Base-by-base conservation (phyloP, 2,113 vertebrate genomes). In the Arothron firmamentum region DNA sequence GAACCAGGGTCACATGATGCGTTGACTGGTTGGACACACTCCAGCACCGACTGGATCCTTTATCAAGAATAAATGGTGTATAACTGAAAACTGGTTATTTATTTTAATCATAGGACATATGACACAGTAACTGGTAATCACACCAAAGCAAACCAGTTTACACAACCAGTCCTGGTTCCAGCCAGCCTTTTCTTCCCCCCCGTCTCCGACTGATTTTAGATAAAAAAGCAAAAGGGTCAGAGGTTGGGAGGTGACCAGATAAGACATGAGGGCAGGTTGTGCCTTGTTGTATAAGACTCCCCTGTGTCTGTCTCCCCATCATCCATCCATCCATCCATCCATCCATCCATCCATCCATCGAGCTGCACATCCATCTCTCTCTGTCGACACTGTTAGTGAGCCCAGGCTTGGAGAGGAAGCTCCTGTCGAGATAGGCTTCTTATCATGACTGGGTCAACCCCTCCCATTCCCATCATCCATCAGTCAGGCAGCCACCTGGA, bases 371-470 rank as follows among this genome's bases (percentile, higher is more conserved):
- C 55, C 57, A 79, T 87, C 81, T 83, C 71, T 83, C 64, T 75
- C 80, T 78, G 83, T 85, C 72, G 65, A 88, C 88, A 68, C 62
- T 83, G 78, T 78, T 79, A 85, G 82, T 72, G 65, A 77, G 59
- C 78, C 66, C 60, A 63, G 79, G 77, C 73, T 65, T 64, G 56
- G 60, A 86, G 81, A 90, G 88, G 87, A 90, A 91, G 80, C 75
- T 59, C 73, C 69, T 85, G 86, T 90, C 88, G 76, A 90, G 86
- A 90, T 89, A 86, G 65, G 59, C 56, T 75, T 67, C 80, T 88
- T 90, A 90, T 90, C 89, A 74, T 45, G n/a, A 52, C 56, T 14
- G 2, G 63, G 71, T 70, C 77, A 46, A 67, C 56, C 75, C 74
- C 73, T 71, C 68, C 65, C 56, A 51, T 83, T 82, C 71, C 84